Evolutionary conservation across 2,888 invertebrate species (phyloP), one percentile per base, ranked within the genome.

Genomic region (Drosophila helvetica): DNA sequence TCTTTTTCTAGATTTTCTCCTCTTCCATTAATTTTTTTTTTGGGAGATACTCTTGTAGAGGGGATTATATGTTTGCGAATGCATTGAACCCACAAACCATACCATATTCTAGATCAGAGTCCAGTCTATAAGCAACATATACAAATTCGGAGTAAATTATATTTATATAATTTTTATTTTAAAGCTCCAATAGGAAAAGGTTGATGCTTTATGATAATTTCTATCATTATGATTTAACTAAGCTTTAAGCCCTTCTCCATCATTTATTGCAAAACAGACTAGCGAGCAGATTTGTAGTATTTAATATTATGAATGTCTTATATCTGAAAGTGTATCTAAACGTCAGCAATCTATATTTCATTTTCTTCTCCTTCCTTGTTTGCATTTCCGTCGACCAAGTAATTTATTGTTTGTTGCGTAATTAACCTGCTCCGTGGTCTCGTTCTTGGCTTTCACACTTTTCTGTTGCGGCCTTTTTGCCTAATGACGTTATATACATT

Each of bases 371-470:
- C 17, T 33, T 25, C 27, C 19, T 42, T 56, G 62, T 46, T 53
- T 63, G 48, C 67, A 53, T 72, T 56, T 71, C 72, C 64, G 50
- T 63, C 46, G 57, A 53, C 53, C 67, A 65, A 67, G 78, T 78
- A 88, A 89, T 82, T 89, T 86, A 90, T 82, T 86, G 72, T 80
- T 71, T 88, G 77, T 82, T 74, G 77, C 78, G 77, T 88, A 89
- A 86, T 89, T 88, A 88, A 88, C 86, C 77, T 74, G 73, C 69
- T 76, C 68, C 63, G 70, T 71, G 77, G 77, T 74, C 70, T 68
- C 74, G 58, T 75, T 74, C 69, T 72, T 75, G 71, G 72, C 78
- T 75, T 82, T 81, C 64, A 65, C 86, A 74, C 79, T 79, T 69
- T 70, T 33, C 52, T 57, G 61, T 56, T 57, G 71, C 59, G 63